Percentiles rank a stretch among this genome's conserved stretches.
phyloP scores from a whole-genome alignment of 2,888 invertebrate genomes.

The Villa cingulata region DNA sequence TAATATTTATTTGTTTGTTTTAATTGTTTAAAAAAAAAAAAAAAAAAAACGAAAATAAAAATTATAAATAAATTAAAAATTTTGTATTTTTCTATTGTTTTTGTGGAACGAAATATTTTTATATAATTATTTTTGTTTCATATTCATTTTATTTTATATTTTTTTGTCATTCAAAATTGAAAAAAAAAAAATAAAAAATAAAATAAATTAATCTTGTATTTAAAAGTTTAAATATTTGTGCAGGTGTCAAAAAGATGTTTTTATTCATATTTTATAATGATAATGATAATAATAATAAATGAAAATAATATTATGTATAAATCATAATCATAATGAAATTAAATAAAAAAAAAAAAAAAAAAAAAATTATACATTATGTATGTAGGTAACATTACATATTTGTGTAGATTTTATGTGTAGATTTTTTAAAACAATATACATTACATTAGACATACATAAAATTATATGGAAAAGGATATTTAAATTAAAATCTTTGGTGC shows the following conservation, averaged over 20 bases:
- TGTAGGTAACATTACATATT: too few species aligned
- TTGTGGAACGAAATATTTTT: background rate
- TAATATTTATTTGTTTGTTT: background rate
- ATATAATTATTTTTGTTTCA: too few species aligned
- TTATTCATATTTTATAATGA: slow-evolving; percentile 10
- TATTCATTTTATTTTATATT: too few species aligned
- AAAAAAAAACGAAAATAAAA: background rate
- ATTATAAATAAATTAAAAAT: too few species aligned
- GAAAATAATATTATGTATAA: slow-evolving; percentile 3
- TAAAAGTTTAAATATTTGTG: background rate
- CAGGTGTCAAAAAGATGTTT: slow-evolving; percentile 19
- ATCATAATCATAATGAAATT: background rate
- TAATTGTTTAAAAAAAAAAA: background rate
- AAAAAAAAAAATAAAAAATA: background rate
- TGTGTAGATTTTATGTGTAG: too few species aligned
- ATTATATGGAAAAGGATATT: background rate
- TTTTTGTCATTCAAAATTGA: too few species aligned
- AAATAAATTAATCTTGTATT: background rate
- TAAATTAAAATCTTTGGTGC: background rate
- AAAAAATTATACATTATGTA: background rate
- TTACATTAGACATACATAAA: too few species aligned
- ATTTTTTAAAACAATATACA: too few species aligned
- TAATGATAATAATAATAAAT: too few species aligned
- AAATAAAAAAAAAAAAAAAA: background rate
- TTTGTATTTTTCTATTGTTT: background rate